phyloP scores from a whole-genome alignment of 2,888 invertebrate species.

The Chouioia cunea region DNA sequence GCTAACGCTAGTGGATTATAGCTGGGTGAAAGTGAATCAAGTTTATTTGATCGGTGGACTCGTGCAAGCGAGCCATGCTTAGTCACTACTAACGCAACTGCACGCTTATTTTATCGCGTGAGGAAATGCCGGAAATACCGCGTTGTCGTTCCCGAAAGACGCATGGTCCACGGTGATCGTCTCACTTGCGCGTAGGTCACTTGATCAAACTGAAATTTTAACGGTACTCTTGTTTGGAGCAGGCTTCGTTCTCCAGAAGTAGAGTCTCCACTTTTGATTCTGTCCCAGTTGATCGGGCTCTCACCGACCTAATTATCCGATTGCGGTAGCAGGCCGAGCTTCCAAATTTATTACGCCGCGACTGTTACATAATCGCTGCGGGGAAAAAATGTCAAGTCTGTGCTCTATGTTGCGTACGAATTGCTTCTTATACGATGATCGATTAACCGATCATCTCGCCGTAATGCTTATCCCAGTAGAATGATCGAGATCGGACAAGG shows the following conservation, averaged over 20 bases:
- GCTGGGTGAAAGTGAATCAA: slow-evolving; percentile 27
- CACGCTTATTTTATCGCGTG: too few relatives aligned
- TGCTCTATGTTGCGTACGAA: too few relatives aligned
- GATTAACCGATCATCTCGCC: too few relatives aligned
- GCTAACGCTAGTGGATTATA: slow-evolving; percentile 1
- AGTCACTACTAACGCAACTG: too few relatives aligned
- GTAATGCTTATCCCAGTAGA: too few relatives aligned
- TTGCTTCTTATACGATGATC: too few relatives aligned
- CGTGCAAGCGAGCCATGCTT: background rate
- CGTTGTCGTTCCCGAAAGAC: slow-evolving; percentile 12
- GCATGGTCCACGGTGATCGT: background rate
- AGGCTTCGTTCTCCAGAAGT: too few relatives aligned
- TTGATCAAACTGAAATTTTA: slow-evolving; percentile 10
- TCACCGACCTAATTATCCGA: slow-evolving; percentile 1
- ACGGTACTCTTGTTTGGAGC: slow-evolving; percentile 4
- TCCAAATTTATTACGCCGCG: background rate
- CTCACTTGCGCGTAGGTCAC: too few relatives aligned
- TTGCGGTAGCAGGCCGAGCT: background rate
- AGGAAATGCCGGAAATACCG: slow-evolving; percentile 12
- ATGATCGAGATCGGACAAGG: too few relatives aligned
- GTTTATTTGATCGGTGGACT: slow-evolving; percentile 17
- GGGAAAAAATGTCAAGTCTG: too few relatives aligned
- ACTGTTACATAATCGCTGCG: too few relatives aligned
- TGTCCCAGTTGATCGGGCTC: background rate
- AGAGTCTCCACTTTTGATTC: background rate